phyloP scores from a whole-genome alignment of 2,888 invertebrate species.

The Conchocele bisecta region DNA sequence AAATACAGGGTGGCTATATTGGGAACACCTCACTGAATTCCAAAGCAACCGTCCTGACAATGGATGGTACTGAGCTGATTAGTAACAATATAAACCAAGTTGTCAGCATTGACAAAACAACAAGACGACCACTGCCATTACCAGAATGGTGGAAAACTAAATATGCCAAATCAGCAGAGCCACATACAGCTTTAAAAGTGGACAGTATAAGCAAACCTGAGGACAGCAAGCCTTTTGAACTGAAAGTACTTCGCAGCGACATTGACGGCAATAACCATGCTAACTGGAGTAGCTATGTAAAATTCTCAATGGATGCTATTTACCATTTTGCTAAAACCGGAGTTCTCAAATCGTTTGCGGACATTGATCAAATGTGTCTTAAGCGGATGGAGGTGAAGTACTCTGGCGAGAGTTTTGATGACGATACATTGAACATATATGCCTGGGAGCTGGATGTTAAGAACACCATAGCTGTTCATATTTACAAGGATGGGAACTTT shows the following conservation, averaged over 20 bases:
- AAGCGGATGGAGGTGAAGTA: constrained; percentile 69
- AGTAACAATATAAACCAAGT: constrained; percentile 70
- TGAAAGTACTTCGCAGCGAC: constrained; percentile 66
- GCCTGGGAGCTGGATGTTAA: constrained; percentile 65
- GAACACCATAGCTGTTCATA: constrained; percentile 44
- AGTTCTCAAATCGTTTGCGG: constrained; percentile 31
- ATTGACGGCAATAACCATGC: constrained; percentile 69
- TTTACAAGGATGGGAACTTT: constrained; percentile 47
- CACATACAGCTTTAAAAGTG: constrained; percentile 60
- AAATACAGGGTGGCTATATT: constrained; percentile 62
- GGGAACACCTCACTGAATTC: constrained; percentile 65
- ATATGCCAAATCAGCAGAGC: constrained; percentile 58
- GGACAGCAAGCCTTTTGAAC: constrained; percentile 37
- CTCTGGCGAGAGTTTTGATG: constrained; percentile 73
- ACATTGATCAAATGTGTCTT: constrained; percentile 62
- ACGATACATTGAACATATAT: constrained; percentile 65
- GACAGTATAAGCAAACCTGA: constrained; percentile 59
- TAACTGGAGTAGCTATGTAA: constrained; percentile 68
- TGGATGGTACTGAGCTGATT: constrained; percentile 43
- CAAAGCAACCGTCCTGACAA: constrained; percentile 46
- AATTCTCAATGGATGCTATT: constrained; percentile 64
- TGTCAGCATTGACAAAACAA: constrained; percentile 69
- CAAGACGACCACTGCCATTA: constrained; percentile 70
- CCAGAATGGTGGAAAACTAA: constrained; percentile 78
- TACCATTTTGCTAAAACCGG: constrained; percentile 59